Conservation (phyloP, 2,888 invertebrate genomes). For the Pristionchus maxplancki region DNA sequence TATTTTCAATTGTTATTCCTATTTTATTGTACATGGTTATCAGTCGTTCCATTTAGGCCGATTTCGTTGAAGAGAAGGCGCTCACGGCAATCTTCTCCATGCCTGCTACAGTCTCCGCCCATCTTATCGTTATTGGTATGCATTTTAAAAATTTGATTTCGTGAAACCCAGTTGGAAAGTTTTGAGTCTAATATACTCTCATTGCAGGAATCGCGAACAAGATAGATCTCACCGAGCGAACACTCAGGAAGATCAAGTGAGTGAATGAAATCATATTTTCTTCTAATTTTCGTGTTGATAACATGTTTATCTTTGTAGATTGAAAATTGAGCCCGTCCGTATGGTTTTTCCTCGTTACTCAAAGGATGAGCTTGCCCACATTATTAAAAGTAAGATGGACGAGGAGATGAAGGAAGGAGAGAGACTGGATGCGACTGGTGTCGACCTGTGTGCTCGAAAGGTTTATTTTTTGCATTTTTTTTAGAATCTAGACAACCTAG, state of each 20-base stretch:
- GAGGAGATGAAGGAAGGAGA: neutral
- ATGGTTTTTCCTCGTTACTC: constrained; percentile 94
- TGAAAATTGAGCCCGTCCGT: constrained; percentile 78
- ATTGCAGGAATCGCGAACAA: constrained; percentile 88
- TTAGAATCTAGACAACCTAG: neutral
- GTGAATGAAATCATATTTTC: too few species aligned
- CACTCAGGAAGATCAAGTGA: constrained; percentile 88
- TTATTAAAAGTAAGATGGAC: constrained; percentile 81
- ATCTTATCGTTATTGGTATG: constrained; percentile 49
- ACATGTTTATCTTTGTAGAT: constrained; percentile 67
- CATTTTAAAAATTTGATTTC: neutral
- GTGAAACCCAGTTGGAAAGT: neutral
- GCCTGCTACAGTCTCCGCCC: constrained; percentile 16
- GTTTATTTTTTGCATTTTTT: constrained; percentile 79
- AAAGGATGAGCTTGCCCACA: constrained; percentile 90
- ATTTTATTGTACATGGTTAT: neutral
- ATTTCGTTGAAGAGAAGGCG: constrained; percentile 36
- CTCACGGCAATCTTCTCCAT: constrained; percentile 30
- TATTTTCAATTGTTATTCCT: neutral
- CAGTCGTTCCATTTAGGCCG: neutral
- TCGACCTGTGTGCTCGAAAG: constrained; percentile 94
- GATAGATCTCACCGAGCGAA: constrained; percentile 92
- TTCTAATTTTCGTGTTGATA: too few species aligned
- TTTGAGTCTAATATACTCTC: neutral
- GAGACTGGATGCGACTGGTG: constrained; percentile 86